Base-by-base conservation (phyloP, 2,113 vertebrate species). In the Gymnobelideus leadbeateri region DNA sequence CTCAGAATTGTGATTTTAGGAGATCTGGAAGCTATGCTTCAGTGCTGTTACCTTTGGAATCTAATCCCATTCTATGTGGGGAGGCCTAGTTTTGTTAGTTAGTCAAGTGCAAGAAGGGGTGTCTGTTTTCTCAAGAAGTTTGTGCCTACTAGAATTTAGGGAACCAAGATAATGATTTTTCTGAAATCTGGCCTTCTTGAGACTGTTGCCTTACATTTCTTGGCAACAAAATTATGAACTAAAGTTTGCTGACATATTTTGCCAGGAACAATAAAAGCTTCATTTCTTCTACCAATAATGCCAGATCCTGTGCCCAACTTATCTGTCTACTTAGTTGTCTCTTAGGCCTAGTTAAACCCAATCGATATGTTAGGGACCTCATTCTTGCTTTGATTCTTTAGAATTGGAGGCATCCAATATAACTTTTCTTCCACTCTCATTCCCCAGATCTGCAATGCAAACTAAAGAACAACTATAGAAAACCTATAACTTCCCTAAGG, bases 381-480 rank as follows among this genome's bases (percentile, higher is more conserved):
- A 84, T 43, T 84, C 89, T 93, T 93, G 53, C 77, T 93, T 96
- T 92, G 61, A 46, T 37, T 94, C 92, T 93, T 93, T 50, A 53
- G 68, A 96, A 92, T 8, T 23, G 24, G 49, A 51, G 5, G 43
- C 6, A 51, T 94, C 24, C 47, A 51, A 91, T 91, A 89, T 91
- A 84, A 84, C 7, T 84, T 43, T 43, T 84, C n/a, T 43, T 84
- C 19, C 19, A 23, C 68, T 43, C 16, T 43, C 68, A 84, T 84
- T 61, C 46, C 55, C 84, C 92, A 98, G 98, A 94, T 97, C 43
- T 92, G 54, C 91, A 52, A 84, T 11, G 0, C 84, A 95, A 91
- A 90, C 51, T 95, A 92, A 98, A 97, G 92, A 96, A 12, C 84
- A 96, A 96, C 94, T 57, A 26, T 89, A 97, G 97, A 93, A 84